These are phyloP conservation scores for Turdus rufiventris DNA, from an alignment of 2,113 vertebrate genomes.

Conservation along the genomic window DNA sequence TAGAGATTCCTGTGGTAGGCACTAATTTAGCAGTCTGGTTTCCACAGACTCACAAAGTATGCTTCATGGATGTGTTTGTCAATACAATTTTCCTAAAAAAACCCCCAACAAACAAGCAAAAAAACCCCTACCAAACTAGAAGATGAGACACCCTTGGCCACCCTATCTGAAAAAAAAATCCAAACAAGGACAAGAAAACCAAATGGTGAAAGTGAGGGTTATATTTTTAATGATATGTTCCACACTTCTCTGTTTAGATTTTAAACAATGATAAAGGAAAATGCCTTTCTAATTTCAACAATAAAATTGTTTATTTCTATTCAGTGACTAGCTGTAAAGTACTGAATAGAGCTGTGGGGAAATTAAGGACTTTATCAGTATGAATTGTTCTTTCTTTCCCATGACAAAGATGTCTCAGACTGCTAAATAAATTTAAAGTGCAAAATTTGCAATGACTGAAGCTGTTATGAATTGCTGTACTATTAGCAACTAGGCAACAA, in stretches of 20 bases:
- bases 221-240: neutral
- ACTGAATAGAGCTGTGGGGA: neutral
- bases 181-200: neutral
- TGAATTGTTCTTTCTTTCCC: neutral
- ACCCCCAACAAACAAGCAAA: neutral
- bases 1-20: neutral
- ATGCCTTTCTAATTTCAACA: neutral
- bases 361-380: neutral
- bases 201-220: neutral
- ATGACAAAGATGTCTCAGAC: neutral
- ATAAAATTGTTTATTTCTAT: neutral
- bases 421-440: neutral
- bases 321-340: neutral
- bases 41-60: neutral
- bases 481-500: constrained; percentile 32
- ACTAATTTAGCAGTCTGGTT: neutral
- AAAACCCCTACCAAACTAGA: fast-evolving
- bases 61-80: neutral
- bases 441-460: neutral
- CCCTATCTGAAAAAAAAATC: neutral
- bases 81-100: neutral
- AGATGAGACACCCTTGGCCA: neutral
- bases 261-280: neutral
- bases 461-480: neutral
- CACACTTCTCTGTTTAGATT: neutral